Evolutionary conservation across 2,797 vertebrate genomes (phyloP), one percentile per base, ranked within the genome.

Genomic region (Xiphorhynchus erythropygius): DNA sequence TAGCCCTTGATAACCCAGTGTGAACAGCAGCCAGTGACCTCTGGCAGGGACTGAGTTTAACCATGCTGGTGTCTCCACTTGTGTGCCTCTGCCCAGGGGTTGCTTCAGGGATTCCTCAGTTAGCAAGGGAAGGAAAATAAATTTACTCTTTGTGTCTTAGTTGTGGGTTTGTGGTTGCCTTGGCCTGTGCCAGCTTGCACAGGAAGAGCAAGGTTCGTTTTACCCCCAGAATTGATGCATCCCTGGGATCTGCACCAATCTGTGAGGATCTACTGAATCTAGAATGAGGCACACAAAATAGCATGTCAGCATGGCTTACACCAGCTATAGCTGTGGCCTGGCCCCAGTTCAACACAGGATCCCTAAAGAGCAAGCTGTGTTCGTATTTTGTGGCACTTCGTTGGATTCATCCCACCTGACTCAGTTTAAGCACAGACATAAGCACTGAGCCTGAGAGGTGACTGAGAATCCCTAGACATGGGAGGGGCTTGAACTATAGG

Each of bases 141-240:
- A 89, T 69, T 44, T 69, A 76, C 13, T 35, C 22, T 49, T 35
- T 24, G 11, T 33, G 13, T 76, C 49, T 56, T 30, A 63, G 32
- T 23, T 69, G 28, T 63, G 49, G 19, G 55, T 76, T 69, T 56
- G n/a, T 44, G 35, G 23, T n/a, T 63, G 28, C 44, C 64, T 49
- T 0, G 0, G 63, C 19, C 64, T 44, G 28, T n/a, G 49, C 37
- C 27, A 46, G 44, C 44, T 46, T 18, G 18, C 44, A 22, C 44
- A 46, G 44, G 44, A 44, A 44, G 44, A 44, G 19, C 19, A 44
- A 44, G 44, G 44, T 44, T 44, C 19, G 10, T 85, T 88, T 88
- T 46, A 41, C 13, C 41, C 37, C 74, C 50, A 57, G 30, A 83
- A 46, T 11, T 14, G 49, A 70, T 71, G 50, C 18, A 41, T 70